Evolutionary conservation across 2,888 invertebrate genomes (phyloP), one percentile per base, ranked within the genome.

Genomic region (Aplocera efformata): DNA sequence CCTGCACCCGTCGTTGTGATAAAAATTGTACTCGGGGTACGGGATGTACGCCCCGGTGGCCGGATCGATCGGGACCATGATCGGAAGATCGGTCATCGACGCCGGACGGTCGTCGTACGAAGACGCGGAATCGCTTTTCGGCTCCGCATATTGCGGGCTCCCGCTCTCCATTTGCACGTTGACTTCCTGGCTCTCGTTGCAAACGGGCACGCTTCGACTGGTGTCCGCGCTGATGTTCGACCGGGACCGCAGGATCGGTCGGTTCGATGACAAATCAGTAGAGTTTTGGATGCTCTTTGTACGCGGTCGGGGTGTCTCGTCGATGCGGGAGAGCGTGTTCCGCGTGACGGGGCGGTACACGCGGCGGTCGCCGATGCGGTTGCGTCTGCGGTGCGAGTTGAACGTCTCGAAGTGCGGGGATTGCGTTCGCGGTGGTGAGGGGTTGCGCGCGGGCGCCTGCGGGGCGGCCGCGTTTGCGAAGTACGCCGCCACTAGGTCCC

Each of bases 401-500:
- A 72, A 86, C 2, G 86, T 86, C 47, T 79, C 72, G 44, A 74
- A 57, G 68, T 58, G 36, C 13, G 70, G 58, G 53, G 67, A 62
- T 34, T 55, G 50, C 30, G 60, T 50, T 47, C 46, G 34, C 60
- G 31, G 42, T n/a, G 43, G 71, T 60, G 69, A 60, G 53, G 68
- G 60, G 77, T 79, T 80, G 43, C 83, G 77, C 71, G 84, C 80
- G 77, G 84, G 85, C 53, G 83, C 83, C 60, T 84, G 85, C 60
- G 86, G 85, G 63, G 83, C 85, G 73, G 86, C 69, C 55, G 82
- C 68, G 77, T 78, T 78, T 67, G 72, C 69, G 76, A 75, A 78
- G 76, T 73, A 70, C 52, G 82, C 80, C 80, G 86, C 82, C 82
- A 69, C 79, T 50, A 76, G 63, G 63, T 85, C 88, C 85, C 86